Conservation (phyloP, 2,797 vertebrate species). For the Anabacerthia variegaticeps region DNA sequence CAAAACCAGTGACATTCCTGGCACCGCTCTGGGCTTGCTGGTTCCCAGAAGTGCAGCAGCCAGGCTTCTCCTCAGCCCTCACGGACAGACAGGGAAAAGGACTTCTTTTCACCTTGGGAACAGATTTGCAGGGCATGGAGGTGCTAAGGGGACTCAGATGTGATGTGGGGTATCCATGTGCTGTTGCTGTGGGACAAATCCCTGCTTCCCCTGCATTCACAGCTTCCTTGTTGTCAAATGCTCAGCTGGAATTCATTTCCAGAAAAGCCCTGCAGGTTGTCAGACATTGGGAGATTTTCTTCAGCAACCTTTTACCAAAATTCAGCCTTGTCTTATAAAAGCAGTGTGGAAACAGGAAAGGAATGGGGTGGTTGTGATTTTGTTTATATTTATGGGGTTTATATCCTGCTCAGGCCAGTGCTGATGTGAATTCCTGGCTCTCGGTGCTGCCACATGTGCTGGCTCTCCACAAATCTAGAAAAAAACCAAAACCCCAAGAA, state of each 20-base stretch:
- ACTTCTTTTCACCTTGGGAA: background rate
- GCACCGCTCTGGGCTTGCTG: background rate
- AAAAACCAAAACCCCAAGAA: background rate
- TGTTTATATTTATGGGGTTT: background rate
- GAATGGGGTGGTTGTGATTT: background rate
- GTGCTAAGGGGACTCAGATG: background rate
- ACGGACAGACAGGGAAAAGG: background rate
- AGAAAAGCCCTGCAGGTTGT: background rate
- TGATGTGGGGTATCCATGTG: accelerated
- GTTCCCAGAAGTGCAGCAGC: background rate
- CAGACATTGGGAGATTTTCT: background rate
- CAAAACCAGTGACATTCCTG: background rate
- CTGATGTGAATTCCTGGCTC: background rate
- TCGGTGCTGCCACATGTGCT: background rate
- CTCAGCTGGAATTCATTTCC: background rate
- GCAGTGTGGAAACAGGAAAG: background rate
- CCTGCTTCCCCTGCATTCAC: accelerated
- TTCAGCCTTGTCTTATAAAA: background rate
- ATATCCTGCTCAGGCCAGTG: background rate
- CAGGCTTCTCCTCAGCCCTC: background rate
- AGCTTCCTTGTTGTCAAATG: background rate
- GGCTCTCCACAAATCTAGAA: background rate
- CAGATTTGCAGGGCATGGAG: background rate
- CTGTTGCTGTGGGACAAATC: background rate
- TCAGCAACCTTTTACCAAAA: background rate